Evolutionary conservation across 1,140 invertebrate species (phyloP).

Genomic region (Laodelphax striatellus): DNA sequence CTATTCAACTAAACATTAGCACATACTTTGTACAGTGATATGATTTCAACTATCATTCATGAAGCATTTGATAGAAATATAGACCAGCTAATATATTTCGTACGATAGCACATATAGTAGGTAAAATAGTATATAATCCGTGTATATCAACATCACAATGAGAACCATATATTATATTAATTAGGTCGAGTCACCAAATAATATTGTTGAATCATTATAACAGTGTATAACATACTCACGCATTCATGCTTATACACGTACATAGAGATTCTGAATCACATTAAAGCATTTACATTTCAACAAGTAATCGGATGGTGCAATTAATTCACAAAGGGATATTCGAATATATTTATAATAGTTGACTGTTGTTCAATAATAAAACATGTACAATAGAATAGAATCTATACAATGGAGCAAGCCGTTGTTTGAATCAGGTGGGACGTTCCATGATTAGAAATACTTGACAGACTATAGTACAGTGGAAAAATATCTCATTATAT

Average conservation of each 20-base stretch:
- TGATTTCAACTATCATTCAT: neutral
- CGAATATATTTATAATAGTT: neutral
- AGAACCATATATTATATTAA: neutral
- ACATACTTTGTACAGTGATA: neutral
- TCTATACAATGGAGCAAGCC: neutral
- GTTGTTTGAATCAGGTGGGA: neutral
- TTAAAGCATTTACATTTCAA: neutral
- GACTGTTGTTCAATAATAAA: neutral
- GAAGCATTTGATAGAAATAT: too few relatives aligned
- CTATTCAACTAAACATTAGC: neutral
- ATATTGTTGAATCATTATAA: neutral
- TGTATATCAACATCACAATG: neutral
- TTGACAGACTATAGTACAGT: neutral
- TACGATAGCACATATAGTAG: neutral
- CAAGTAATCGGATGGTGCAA: neutral
- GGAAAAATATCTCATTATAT: neutral
- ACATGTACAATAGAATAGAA: neutral
- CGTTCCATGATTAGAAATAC: neutral
- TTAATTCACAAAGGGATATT: neutral
- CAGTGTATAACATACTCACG: neutral
- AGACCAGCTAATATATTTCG: too few relatives aligned
- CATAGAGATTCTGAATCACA: slow-evolving; percentile 1
- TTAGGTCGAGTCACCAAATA: neutral
- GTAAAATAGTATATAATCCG: neutral
- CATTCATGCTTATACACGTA: neutral